Evolutionary conservation across 2,888 invertebrate species (phyloP).

Genomic region (Macropis europaea): DNA sequence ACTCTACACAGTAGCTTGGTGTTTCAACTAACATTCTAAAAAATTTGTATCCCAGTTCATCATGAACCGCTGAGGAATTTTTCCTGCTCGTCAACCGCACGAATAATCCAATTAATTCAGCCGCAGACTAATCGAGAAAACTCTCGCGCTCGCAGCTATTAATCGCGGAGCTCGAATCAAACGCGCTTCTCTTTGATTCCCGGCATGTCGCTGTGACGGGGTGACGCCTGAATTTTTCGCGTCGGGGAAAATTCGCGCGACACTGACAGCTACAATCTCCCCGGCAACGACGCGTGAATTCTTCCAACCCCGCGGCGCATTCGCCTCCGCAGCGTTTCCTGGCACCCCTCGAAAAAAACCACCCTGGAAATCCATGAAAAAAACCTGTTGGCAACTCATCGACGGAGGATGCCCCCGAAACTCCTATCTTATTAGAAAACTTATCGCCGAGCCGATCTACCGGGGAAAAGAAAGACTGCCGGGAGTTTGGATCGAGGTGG

Average conservation of each 20-base stretch:
- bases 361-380: too few relatives aligned
- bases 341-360: too few relatives aligned
- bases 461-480: slow-evolving; percentile 50
- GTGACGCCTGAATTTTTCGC: slow-evolving; percentile 22
- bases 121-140: too few relatives aligned
- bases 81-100: too few relatives aligned
- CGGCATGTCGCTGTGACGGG: neutral
- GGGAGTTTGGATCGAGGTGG: neutral
- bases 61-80: too few relatives aligned
- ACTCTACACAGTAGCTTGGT: too few relatives aligned
- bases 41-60: too few relatives aligned
- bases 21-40: too few relatives aligned
- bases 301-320: neutral
- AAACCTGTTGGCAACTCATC: neutral
- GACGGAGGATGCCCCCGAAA: slow-evolving; percentile 40
- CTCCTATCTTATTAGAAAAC: slow-evolving; percentile 71
- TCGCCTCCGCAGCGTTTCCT: neutral
- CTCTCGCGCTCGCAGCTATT: too few relatives aligned
- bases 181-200: neutral
- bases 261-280: slow-evolving; percentile 26
- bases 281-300: slow-evolving; percentile 22
- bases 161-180: slow-evolving; percentile 14
- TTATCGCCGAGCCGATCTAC: slow-evolving; percentile 67
- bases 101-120: too few relatives aligned
- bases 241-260: slow-evolving; percentile 10